Evolutionary conservation across 1,140 invertebrate genomes (phyloP).

Genomic region (Bombus confusus): DNA sequence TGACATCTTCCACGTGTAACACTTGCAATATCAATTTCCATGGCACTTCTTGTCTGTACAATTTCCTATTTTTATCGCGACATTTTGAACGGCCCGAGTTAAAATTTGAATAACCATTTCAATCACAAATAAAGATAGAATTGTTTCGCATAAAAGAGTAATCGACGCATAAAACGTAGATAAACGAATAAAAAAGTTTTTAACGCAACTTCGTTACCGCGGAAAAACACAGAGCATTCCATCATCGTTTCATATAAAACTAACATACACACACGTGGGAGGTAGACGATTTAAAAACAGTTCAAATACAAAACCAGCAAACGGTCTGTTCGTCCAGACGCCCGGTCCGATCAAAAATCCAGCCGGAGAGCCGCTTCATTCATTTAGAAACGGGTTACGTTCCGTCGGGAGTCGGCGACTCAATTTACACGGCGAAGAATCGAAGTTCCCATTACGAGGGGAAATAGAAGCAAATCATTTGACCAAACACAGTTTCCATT

Average conservation of each 20-base stretch:
- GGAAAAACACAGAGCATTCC: background rate
- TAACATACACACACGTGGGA: background rate
- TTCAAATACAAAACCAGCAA: background rate
- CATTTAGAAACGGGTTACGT: conserved; percentile 23
- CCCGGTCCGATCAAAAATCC: background rate
- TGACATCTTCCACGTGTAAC: no score
- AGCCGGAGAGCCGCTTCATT: background rate
- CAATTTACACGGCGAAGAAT: conserved; percentile 42
- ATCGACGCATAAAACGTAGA: background rate
- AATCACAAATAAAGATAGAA: background rate
- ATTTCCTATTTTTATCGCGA: background rate
- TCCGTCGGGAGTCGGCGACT: background rate
- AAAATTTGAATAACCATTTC: background rate
- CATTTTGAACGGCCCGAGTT: background rate
- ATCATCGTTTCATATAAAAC: background rate
- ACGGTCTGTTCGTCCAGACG: background rate
- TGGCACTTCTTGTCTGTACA: background rate
- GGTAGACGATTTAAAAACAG: conserved; percentile 1
- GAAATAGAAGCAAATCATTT: conserved; percentile 51
- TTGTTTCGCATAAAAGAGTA: background rate
- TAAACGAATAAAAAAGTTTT: conserved; percentile 9
- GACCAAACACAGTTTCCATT: conserved; percentile 45
- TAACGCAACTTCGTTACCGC: background rate
- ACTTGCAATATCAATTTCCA: background rate
- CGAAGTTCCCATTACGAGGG: conserved; percentile 41